Evolutionary conservation across 2,113 vertebrate genomes (phyloP), one percentile per base, ranked within the genome.

Genomic region (Tangachromis dhanisi): DNA sequence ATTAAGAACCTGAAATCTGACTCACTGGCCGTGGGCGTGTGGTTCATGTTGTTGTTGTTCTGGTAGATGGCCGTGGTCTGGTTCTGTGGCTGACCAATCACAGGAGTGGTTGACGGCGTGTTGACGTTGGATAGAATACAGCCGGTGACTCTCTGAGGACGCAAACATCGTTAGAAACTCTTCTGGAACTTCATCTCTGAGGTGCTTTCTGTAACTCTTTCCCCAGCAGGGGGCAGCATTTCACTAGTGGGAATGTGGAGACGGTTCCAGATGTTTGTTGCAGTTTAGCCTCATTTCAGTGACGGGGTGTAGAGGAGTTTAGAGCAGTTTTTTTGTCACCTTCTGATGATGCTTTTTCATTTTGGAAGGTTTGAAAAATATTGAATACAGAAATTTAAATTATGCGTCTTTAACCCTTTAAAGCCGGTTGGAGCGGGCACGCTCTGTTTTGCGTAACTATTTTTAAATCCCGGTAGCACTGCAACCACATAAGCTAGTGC

Each of bases 111-210:
- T 51, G 98, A 99, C 1, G 99, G 98, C 0, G 99, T 98, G 97
- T 98, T 99, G 91, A 99, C 98, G 0, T 99, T 99, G 88, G 99
- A 99, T 71, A 99, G 97, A 91, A 99, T 99, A 81, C 99, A 99
- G 86, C 99, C 99, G 7, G 98, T 99, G 95, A 99, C 98, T 95
- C 99, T 97, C 98, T 99, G 92, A 88, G 90, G 42, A 14, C 16
- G 85, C 54, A 88, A 91, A 86, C 29, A 17, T 47, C 0, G 3
- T 83, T 40, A 55, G 49, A 80, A 31, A 76, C 24, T 45, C 40
- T 21, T 73, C 68, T 73, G 12, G 1, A 26, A 16, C 13, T 45
- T 49, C 71, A 76, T 31, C 9, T 76, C 14, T 4, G 42, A 49
- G n/a, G 38, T 6, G 38, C n/a, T 14, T 42, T 24, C 38, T 71